Percentiles rank a stretch among this genome's conserved stretches.
Evolutionary conservation across 2,888 invertebrate species (phyloP).

Genomic region (Sarcophaga variegata): DNA sequence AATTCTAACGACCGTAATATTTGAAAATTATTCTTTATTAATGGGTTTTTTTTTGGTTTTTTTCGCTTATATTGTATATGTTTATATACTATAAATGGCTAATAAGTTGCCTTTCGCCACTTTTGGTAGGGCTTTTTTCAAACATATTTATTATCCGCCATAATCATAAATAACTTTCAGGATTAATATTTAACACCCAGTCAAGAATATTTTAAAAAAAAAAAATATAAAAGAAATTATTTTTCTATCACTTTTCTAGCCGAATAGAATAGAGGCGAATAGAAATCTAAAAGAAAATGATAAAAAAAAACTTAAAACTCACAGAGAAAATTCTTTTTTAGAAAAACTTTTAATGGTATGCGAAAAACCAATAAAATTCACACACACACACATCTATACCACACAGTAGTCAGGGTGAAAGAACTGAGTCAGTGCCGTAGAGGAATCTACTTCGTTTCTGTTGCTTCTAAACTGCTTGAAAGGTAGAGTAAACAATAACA

Average conservation of each 20-base stretch:
- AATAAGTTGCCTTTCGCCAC: slow-evolving; percentile 38
- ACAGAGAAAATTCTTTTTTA: slow-evolving; percentile 9
- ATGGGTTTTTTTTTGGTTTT: background rate
- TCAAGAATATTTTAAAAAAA: slow-evolving; percentile 46
- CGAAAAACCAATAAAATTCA: slow-evolving; percentile 50
- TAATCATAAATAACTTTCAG: slow-evolving; percentile 69
- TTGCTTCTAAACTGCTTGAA: slow-evolving; percentile 3
- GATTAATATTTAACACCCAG: slow-evolving; percentile 64
- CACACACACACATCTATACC: slow-evolving; percentile 21
- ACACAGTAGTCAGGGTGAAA: no score
- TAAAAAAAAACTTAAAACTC: background rate
- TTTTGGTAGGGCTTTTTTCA: slow-evolving; percentile 17
- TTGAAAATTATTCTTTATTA: background rate
- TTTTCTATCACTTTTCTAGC: slow-evolving; percentile 32
- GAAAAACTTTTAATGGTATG: slow-evolving; percentile 53
- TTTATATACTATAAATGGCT: slow-evolving; percentile 35
- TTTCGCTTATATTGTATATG: background rate
- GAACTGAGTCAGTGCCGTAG: no score
- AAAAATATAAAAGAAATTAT: slow-evolving; percentile 22
- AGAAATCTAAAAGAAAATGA: slow-evolving; percentile 12
- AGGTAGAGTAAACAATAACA: background rate
- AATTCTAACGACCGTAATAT: background rate
- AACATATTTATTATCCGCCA: slow-evolving; percentile 71
- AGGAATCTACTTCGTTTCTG: slow-evolving; percentile 3
- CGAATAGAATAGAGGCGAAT: background rate